Base-by-base conservation (phyloP, 2,797 vertebrate species). In the Crocidura indochinensis region DNA sequence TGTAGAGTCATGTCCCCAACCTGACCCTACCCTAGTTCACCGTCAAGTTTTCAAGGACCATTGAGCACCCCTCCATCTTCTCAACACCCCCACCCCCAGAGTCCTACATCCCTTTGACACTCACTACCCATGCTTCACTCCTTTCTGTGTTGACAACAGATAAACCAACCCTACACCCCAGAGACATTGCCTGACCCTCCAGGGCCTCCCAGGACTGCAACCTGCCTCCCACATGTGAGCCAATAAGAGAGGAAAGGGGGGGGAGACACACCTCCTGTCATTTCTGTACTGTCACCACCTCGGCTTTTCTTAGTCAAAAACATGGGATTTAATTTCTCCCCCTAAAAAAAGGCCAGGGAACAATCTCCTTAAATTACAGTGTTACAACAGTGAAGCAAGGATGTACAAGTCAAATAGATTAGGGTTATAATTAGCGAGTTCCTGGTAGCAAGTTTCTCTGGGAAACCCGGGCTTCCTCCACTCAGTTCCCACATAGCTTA, bases 321-420 rank as follows among this genome's bases (percentile, higher is more conserved):
- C 96, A 95, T 17, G 10, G 92, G 84, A 96, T 88, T 77, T 95
- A 91, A 96, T 96, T 96, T 97, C 87, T 89, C 88, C 81, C 0
- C 94, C 73, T 0, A 15, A 84, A 95, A 82, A 86, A 95, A 4
- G 91, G 67, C 87, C 26, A 93, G 84, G 77, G 92, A 95, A 96
- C 80, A 95, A 97, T 97, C 94, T 91, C 95, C 95, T 97, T 96
- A 96, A 97, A 97, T 97, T 97, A 97, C 44, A 78, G 29, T 65
- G 71, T 77, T 96, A 84, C 72, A 94, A 82, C 53, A 0, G 2
- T 87, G 91, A 96, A 95, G 80, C 87, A 94, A 96, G 96, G 74
- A 94, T 94, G 56, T 92, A 97, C 75, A 96, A 97, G 96, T 97
- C 96, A 97, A 97, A 96, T 79, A 69, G 94, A 96, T 96, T 87